Evolutionary conservation across 2,797 vertebrate genomes (phyloP).

Genomic region (Periophthalmus magnuspinnatus): DNA sequence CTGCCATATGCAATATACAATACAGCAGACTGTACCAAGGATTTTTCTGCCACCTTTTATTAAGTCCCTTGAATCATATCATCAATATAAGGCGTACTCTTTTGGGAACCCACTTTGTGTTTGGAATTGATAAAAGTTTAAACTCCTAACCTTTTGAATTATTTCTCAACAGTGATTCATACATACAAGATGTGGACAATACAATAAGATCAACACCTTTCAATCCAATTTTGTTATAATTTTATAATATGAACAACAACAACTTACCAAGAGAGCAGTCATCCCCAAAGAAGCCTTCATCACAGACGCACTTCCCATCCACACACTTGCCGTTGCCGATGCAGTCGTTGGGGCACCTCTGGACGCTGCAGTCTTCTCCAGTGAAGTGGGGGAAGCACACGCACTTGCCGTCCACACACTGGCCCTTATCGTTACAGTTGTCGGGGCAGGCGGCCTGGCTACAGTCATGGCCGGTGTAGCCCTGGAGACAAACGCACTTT

Average conservation of each 20-base stretch:
- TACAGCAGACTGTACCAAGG: neutral
- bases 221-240: too few relatives aligned
- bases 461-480: slow-evolving; percentile 81
- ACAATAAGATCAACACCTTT: too few relatives aligned
- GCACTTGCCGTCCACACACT: slow-evolving; percentile 81
- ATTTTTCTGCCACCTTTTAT: too few relatives aligned
- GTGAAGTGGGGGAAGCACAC: slow-evolving; percentile 79
- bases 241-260: neutral
- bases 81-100: neutral
- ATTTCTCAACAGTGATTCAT: neutral
- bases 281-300: slow-evolving; percentile 80
- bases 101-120: neutral
- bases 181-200: too few relatives aligned
- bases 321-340: slow-evolving; percentile 81
- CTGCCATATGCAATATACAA: neutral
- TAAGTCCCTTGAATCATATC: neutral
- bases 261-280: slow-evolving; percentile 79
- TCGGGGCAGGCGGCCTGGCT: slow-evolving; percentile 75
- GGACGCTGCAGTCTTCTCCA: slow-evolving; percentile 80
- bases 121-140: neutral
- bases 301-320: slow-evolving; percentile 83
- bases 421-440: slow-evolving; percentile 84
- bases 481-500: slow-evolving; percentile 79
- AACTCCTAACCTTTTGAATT: too few relatives aligned
- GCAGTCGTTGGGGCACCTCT: slow-evolving; percentile 81